These are phyloP conservation scores for Thamnophis sirtalis DNA, from an alignment of 2,113 vertebrate species.

Conservation along the genomic window DNA sequence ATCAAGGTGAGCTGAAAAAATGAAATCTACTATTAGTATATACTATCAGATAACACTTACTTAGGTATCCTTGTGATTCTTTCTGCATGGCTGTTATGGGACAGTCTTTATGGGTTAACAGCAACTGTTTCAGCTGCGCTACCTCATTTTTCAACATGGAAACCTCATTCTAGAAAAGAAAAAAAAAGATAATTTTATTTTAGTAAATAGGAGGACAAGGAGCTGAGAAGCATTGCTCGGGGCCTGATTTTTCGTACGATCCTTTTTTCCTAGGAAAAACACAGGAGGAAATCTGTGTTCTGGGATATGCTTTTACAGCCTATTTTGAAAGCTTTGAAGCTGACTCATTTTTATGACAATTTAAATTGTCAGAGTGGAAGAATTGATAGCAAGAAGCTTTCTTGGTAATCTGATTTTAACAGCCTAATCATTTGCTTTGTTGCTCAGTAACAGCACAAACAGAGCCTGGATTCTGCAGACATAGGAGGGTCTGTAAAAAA, in stretches of 20 bases:
- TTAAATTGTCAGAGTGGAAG: neutral
- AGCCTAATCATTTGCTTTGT: neutral
- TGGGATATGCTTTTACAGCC: neutral
- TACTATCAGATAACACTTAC: conserved; percentile 76
- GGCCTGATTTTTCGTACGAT: neutral
- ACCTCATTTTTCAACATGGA: conserved; percentile 98
- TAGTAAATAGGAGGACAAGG: conserved; percentile 17
- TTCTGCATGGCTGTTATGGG: conserved; percentile 99
- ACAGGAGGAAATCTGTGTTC: neutral
- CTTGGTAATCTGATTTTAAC: neutral
- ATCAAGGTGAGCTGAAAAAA: neutral
- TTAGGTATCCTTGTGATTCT: conserved; percentile 98
- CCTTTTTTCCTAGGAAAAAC: neutral
- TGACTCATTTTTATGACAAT: neutral
- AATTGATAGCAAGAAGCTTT: neutral
- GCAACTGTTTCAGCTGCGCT: conserved; percentile 97
- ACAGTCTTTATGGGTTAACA: conserved; percentile 99
- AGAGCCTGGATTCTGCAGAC: neutral
- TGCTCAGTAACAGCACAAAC: neutral
- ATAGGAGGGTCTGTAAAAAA: neutral
- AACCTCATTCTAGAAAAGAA: conserved; percentile 88
- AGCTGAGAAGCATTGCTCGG: neutral
- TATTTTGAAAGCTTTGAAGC: neutral
- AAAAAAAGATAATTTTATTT: conserved; percentile 40
- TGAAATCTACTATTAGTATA: neutral